Evolutionary conservation across 64 coral and sea anemone species (phyloP), one percentile per base, ranked within the genome.

Genomic region (Anthopleura sola): DNA sequence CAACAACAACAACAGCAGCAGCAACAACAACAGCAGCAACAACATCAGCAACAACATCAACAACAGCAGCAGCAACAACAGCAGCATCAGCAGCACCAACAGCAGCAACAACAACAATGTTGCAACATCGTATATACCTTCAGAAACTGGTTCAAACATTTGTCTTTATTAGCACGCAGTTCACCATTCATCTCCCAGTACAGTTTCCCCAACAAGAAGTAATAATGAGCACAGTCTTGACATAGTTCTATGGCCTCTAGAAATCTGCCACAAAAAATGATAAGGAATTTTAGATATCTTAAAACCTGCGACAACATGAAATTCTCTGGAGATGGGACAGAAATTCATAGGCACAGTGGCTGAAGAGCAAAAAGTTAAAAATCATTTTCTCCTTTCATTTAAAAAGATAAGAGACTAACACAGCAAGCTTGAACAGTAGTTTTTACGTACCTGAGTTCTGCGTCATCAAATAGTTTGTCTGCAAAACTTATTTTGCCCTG

Each of bases 151-250:
- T 78, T 89, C 26, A 96, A 83, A 77, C 94, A 96, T 40, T 96
- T 96, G 26, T 86, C 88, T 75, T 92, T 96, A 64, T 96, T 86
- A 40, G 90, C 87, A 48, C 87, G 80, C 0, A 96, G 84, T 16
- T 96, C 91, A 57, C 87, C 94, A 89, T 92, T 92, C 94, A 96
- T 96, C 86, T 96, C 78, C 94, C 94, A 96, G 78, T 96, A 96
- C 39, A 96, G 80, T 75, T 92, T 89, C 55, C 94, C 94, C 36
- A 96, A 87, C 60, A 92, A 64, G 82, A 96, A 96, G 55, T 90
- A 71, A 56, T 92, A 92, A 37, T 83, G 83, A 1, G 94, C 86
- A 81, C 90, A 91, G 20, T 92, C 87, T 80, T 82, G 39, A 75
- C 53, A 49, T 21, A 77, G 76, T 48, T 96, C 94, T 44, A 92